A percentile compares a stretch with the other conserved stretches of the same genome.
phyloP scores from a whole-genome alignment of 2,113 vertebrate genomes.

The Trinectes maculatus region DNA sequence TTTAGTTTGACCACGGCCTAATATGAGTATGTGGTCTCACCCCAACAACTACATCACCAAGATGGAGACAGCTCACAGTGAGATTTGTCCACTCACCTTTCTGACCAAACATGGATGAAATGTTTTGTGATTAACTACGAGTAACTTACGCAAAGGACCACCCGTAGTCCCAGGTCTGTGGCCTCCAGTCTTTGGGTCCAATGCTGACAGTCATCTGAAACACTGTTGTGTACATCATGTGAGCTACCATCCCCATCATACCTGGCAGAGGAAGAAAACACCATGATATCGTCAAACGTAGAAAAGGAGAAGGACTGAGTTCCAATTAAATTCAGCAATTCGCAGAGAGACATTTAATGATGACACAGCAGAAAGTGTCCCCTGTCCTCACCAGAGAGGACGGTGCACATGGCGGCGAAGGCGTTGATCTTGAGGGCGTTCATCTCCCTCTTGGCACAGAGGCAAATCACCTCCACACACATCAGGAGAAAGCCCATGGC shows the following conservation, averaged over 20 bases:
- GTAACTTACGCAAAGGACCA: slow-evolving; percentile 82
- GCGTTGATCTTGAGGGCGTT: slow-evolving; percentile 86
- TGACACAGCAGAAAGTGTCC: not conserved
- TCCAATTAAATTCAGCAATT: not conserved
- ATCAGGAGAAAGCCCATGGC: slow-evolving; percentile 85
- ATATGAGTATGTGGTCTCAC: too few species aligned
- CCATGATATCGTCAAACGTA: not conserved
- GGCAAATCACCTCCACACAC: slow-evolving; percentile 82
- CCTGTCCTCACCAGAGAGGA: slow-evolving; percentile 75
- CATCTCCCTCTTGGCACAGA: slow-evolving; percentile 82
- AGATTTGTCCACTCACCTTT: too few species aligned
- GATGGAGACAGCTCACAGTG: too few species aligned
- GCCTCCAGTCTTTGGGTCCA: slow-evolving; percentile 88
- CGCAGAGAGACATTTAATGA: not conserved
- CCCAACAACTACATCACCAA: too few species aligned
- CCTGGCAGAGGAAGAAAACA: slow-evolving; percentile 57
- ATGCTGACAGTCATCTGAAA: slow-evolving; percentile 90
- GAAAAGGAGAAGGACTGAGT: not conserved
- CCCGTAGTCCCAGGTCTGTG: slow-evolving; percentile 87
- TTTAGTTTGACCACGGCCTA: not conserved
- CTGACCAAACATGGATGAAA: too few species aligned
- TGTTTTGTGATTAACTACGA: not conserved
- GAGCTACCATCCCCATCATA: slow-evolving; percentile 86
- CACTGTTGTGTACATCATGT: slow-evolving; percentile 91
- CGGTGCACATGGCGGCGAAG: slow-evolving; percentile 86